phyloP scores from a whole-genome alignment of 2,113 vertebrate species.

The Cyanoramphus novaezelandiae region DNA sequence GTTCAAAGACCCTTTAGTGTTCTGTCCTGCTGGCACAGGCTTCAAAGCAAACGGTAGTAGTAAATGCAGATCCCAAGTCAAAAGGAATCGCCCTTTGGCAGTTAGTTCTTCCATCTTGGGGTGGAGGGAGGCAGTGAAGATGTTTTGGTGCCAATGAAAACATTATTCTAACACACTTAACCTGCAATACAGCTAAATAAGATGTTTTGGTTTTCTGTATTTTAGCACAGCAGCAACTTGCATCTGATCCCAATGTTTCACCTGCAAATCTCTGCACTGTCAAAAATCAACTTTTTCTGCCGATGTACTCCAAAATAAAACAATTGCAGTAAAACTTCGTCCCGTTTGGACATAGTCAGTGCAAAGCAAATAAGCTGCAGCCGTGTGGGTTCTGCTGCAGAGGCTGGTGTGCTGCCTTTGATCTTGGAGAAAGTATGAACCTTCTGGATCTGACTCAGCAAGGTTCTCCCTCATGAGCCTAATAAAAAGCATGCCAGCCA shows the following conservation, averaged over 20 bases:
- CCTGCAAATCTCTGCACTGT: not conserved
- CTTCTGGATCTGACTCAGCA: slow-evolving; percentile 33
- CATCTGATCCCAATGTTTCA: not conserved
- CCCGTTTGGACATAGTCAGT: not conserved
- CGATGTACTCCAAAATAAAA: not conserved
- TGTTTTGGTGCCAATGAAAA: not conserved
- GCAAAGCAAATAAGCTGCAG: slow-evolving; percentile 32
- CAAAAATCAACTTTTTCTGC: not conserved
- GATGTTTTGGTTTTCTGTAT: not conserved
- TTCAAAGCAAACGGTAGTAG: not conserved
- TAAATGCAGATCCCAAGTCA: not conserved
- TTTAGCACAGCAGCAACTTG: not conserved
- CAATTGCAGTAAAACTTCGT: not conserved
- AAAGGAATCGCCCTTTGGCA: not conserved
- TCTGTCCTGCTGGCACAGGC: not conserved
- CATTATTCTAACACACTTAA: not conserved
- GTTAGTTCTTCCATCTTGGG: not conserved
- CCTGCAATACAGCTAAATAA: too few species aligned
- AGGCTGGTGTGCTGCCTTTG: slow-evolving; percentile 14
- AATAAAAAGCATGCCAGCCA: not conserved
- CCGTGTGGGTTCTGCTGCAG: not conserved
- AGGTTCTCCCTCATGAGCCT: not conserved
- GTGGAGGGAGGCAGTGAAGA: not conserved
- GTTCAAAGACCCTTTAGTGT: not conserved
- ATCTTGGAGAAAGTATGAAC: slow-evolving; percentile 13